These are phyloP conservation scores for Cephalopterus ornatus DNA, from an alignment of 2,113 vertebrate genomes.

Conservation along the genomic window DNA sequence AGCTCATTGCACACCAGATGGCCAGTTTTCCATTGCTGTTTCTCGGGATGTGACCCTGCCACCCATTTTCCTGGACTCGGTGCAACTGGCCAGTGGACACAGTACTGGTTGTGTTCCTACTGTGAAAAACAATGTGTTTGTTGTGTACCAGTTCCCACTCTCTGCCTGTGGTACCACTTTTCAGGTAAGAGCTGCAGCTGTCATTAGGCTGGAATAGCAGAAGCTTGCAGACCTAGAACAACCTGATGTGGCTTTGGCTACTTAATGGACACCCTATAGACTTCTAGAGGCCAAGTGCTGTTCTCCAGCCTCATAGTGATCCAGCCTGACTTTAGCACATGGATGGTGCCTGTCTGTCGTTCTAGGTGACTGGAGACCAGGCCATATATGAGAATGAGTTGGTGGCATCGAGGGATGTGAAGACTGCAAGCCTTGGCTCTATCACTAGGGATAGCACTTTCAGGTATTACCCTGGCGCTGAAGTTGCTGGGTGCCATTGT, in stretches of 20 bases:
- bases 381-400: conserved; percentile 59
- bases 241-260: background rate
- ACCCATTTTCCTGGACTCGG: conserved; percentile 39
- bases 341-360: background rate
- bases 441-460: conserved; percentile 62
- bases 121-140: conserved; percentile 19
- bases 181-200: conserved; percentile 32
- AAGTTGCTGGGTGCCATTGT: background rate
- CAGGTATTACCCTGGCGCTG: conserved; percentile 36
- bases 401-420: conserved; percentile 7
- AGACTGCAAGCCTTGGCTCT: background rate
- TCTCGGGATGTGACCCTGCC: conserved; percentile 42
- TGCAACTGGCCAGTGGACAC: conserved; percentile 15
- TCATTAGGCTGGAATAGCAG: background rate
- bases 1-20: conserved; percentile 48
- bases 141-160: conserved; percentile 57
- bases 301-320: background rate
- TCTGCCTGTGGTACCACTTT: conserved; percentile 63
- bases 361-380: conserved; percentile 38
- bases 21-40: conserved; percentile 43
- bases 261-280: background rate
- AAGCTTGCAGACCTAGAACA: background rate
- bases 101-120: conserved; percentile 34
- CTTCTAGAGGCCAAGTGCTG: background rate
- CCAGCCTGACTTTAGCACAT: background rate